phyloP scores from a whole-genome alignment of 2,888 invertebrate genomes.

The Tanypteryx hageni region DNA sequence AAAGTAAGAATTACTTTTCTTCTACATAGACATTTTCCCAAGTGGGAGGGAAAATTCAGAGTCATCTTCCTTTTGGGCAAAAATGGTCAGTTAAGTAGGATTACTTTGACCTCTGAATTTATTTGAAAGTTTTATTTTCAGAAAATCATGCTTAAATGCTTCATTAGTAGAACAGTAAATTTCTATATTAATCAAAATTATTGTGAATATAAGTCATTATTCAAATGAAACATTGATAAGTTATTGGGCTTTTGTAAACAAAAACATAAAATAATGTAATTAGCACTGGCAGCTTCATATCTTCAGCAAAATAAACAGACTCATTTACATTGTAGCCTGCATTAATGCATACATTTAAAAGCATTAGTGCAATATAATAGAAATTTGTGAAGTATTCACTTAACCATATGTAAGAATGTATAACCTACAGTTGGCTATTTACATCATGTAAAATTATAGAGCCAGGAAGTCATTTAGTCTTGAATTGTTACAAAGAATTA shows the following conservation, averaged over 20 bases:
- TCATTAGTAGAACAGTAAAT: neutral
- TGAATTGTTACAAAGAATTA: neutral
- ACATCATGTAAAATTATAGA: neutral
- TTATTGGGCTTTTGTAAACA: neutral
- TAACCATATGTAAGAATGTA: neutral
- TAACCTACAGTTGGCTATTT: neutral
- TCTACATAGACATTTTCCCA: too few species aligned
- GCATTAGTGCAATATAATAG: neutral
- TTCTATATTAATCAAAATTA: neutral
- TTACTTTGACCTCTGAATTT: too few species aligned
- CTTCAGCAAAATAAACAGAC: neutral
- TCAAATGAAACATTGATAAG: neutral
- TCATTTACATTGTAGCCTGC: neutral
- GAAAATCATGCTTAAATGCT: neutral
- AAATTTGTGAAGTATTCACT: neutral
- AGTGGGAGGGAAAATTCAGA: too few species aligned
- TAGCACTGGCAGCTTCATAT: neutral
- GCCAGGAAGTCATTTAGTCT: neutral
- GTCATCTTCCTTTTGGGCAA: too few species aligned
- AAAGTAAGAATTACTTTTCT: too few species aligned
- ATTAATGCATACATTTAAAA: neutral
- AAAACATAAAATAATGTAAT: neutral
- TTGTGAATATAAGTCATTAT: neutral
- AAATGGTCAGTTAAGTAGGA: too few species aligned
- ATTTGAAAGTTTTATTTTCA: neutral